A percentile compares a stretch with the other conserved stretches of the same genome.
Conservation (phyloP, 2,797 vertebrate genomes). For the Phrynocephalus guinanensis region DNA sequence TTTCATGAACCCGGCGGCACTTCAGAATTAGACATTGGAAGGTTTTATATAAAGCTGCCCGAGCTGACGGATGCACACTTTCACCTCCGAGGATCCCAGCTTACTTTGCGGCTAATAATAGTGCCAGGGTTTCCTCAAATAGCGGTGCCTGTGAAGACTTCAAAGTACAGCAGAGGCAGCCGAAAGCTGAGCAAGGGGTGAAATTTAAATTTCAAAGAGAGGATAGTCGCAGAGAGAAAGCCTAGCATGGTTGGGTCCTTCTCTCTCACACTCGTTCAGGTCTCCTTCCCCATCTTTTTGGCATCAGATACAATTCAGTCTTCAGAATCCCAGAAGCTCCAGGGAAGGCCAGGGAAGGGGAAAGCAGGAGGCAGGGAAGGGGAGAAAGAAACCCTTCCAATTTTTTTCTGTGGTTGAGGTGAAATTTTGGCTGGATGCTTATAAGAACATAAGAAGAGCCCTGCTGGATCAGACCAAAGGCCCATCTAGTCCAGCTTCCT, state of each 20-base stretch:
- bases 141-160: conserved; percentile 6
- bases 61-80: background rate
- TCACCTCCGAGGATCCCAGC: conserved; percentile 16
- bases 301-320: background rate
- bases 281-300: background rate
- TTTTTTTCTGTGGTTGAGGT: background rate
- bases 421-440: too few relatives aligned
- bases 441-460: too few relatives aligned
- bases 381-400: background rate
- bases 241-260: background rate
- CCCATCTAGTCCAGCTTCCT: too few relatives aligned
- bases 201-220: conserved; percentile 24
- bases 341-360: background rate
- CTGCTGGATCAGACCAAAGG: too few relatives aligned
- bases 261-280: too few relatives aligned
- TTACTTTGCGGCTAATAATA: conserved; percentile 28
- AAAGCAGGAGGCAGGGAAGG: background rate
- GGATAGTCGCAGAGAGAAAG: background rate
- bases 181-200: conserved; percentile 4
- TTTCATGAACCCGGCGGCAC: background rate
- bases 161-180: conserved; percentile 3
- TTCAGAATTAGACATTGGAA: conserved; percentile 22
- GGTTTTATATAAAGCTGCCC: background rate
- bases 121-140: conserved; percentile 9
- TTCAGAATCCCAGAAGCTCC: too few relatives aligned